Evolutionary conservation across 1,140 invertebrate species (phyloP).

Genomic region (Teleogryllus occipitalis): DNA sequence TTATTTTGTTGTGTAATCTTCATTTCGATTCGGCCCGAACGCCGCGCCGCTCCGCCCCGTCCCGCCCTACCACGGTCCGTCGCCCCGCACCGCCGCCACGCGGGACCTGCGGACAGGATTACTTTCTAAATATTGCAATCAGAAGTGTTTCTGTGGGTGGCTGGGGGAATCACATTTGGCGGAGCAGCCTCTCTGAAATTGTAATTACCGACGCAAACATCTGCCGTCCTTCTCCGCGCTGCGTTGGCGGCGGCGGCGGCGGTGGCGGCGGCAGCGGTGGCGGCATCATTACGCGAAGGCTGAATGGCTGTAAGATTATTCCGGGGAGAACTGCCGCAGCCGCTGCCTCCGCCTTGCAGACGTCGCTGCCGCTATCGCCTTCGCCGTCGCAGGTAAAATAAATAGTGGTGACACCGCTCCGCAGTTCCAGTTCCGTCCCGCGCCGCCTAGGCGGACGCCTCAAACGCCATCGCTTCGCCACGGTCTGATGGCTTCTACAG

Average conservation of each 20-base stretch:
- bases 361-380: no score
- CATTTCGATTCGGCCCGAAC: not conserved
- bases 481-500: no score
- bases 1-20: conserved; percentile 1
- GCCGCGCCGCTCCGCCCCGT: no score
- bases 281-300: not conserved
- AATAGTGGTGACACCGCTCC: not conserved
- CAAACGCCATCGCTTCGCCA: no score
- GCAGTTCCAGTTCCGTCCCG: no score
- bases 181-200: not conserved
- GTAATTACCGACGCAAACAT: conserved; percentile 4
- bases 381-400: not conserved
- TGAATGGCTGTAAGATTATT: conserved; percentile 1
- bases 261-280: no score
- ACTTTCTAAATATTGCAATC: conserved; percentile 5
- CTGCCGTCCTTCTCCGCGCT: not conserved
- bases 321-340: not conserved
- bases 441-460: no score
- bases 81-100: not conserved
- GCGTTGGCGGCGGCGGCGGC: not conserved
- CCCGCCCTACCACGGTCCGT: no score
- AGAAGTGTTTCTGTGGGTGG: not conserved
- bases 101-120: not conserved
- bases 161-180: not conserved
- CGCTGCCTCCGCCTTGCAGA: not conserved